Conservation (phyloP, 2,113 vertebrate genomes). For the Passer domesticus region DNA sequence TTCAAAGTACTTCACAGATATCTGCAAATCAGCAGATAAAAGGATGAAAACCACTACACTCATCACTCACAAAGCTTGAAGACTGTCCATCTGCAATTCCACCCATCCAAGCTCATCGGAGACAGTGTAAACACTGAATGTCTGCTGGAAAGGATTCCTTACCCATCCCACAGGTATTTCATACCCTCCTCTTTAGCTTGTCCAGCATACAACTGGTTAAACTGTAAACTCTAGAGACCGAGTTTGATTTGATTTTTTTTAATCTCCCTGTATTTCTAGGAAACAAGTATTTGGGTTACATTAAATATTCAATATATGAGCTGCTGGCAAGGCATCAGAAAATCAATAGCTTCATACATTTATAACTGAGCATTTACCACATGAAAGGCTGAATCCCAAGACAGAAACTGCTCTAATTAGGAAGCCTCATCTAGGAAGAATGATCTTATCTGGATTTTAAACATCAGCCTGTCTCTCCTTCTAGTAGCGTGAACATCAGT, state of each 20-base stretch:
- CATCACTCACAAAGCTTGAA: neutral
- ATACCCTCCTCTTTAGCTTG: neutral
- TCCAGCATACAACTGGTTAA: neutral
- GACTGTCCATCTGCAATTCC: neutral
- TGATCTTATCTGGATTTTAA: neutral
- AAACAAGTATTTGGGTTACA: slow-evolving; percentile 52
- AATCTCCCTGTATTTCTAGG: slow-evolving; percentile 34
- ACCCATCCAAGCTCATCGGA: neutral
- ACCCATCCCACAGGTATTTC: neutral
- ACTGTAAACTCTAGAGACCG: neutral
- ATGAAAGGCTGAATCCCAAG: slow-evolving; percentile 13
- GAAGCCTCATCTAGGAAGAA: neutral
- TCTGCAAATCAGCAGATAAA: neutral
- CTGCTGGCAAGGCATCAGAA: slow-evolving; percentile 37
- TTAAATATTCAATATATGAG: slow-evolving; percentile 41
- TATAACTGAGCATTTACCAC: slow-evolving; percentile 36
- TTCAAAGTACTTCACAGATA: neutral
- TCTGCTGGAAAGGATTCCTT: neutral
- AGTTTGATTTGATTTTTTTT: neutral
- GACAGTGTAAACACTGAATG: neutral
- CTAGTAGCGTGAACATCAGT: accelerated
- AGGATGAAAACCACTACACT: neutral
- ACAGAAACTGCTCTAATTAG: slow-evolving; percentile 25
- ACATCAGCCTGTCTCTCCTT: neutral
- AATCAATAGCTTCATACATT: slow-evolving; percentile 48